Percentiles rank a stretch among this genome's conserved stretches.
Conservation (phyloP, 2,113 vertebrate genomes). For the Scartelaos histophorus region DNA sequence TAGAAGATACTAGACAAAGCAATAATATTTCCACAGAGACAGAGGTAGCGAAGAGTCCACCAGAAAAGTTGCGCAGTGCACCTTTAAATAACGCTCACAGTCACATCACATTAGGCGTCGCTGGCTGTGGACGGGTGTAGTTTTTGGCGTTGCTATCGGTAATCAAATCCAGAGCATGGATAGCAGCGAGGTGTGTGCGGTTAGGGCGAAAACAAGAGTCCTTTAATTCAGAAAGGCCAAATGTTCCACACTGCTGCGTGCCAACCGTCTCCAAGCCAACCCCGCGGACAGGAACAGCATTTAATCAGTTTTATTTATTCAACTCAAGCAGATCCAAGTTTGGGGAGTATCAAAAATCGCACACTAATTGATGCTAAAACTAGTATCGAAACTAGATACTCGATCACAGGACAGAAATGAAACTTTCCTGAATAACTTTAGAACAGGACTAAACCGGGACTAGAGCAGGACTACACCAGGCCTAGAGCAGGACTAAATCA, state of each 20-base stretch:
- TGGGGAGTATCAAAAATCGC: too few species aligned
- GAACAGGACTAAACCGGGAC: too few species aligned
- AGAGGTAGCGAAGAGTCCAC: too few species aligned
- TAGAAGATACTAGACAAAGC: too few species aligned
- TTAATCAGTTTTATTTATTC: neutral
- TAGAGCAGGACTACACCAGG: too few species aligned
- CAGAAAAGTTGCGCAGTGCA: too few species aligned
- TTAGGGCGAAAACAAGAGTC: conserved; percentile 37
- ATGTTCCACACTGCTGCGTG: conserved; percentile 50
- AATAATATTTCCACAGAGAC: too few species aligned
- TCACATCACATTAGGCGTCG: conserved; percentile 8
- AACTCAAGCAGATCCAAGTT: neutral
- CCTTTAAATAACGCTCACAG: conserved; percentile 2
- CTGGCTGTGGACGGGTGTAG: neutral
- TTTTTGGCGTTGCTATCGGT: conserved; percentile 10
- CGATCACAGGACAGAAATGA: too few species aligned
- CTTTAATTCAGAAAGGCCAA: conserved; percentile 62
- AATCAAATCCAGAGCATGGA: conserved; percentile 4
- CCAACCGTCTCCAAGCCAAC: conserved; percentile 54
- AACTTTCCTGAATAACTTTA: too few species aligned
- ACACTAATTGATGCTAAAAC: too few species aligned
- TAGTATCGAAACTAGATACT: too few species aligned
- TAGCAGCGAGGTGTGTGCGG: conserved; percentile 19
- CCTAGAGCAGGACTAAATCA: too few species aligned
- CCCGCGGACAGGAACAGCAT: neutral